Percentiles rank a stretch among this genome's conserved stretches.
Evolutionary conservation across 2,113 vertebrate species (phyloP).

Genomic region (Ploceus nigricollis): DNA sequence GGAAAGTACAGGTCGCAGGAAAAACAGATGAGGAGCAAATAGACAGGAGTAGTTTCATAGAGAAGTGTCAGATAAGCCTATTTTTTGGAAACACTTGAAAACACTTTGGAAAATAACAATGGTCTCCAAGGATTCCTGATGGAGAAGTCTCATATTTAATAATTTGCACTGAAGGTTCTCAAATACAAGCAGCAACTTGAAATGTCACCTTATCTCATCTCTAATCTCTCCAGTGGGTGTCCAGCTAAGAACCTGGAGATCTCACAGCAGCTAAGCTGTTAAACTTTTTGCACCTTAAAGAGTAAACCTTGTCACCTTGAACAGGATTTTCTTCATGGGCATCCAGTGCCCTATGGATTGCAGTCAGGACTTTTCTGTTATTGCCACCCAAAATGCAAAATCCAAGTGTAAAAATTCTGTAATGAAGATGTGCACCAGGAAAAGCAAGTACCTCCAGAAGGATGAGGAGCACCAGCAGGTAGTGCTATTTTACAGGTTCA

Average conservation of each 20-base stretch:
- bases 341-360: neutral
- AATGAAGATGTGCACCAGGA: neutral
- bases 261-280: neutral
- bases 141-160: neutral
- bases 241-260: neutral
- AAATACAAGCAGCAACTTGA: neutral
- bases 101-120: slow-evolving; percentile 23
- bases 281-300: neutral
- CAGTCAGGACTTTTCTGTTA: neutral
- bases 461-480: neutral
- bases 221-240: neutral
- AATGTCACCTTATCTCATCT: slow-evolving; percentile 27
- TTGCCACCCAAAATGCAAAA: neutral
- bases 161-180: slow-evolving; percentile 9
- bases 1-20: neutral
- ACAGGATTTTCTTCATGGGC: neutral
- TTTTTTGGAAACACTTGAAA: slow-evolving; percentile 32
- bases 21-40: neutral
- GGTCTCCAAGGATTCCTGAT: slow-evolving; percentile 16
- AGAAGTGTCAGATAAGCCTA: neutral
- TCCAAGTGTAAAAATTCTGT: neutral
- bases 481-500: neutral
- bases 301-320: neutral
- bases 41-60: neutral
- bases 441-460: neutral